Conservation (phyloP, 1,140 invertebrate genomes). For the Homalodisca vitripennis region DNA sequence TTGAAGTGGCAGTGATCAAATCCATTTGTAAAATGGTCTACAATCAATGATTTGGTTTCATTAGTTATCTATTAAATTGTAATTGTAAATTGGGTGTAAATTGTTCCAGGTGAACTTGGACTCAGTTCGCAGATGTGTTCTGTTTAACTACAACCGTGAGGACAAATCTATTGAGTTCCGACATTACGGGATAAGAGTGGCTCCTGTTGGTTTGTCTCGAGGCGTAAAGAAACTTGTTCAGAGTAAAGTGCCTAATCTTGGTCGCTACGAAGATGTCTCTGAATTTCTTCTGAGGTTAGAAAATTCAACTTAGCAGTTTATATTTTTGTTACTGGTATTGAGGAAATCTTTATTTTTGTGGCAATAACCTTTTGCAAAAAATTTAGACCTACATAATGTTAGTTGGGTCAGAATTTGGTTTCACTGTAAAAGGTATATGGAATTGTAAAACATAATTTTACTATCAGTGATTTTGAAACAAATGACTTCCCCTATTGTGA, state of each 20-base stretch:
- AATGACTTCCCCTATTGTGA: no score
- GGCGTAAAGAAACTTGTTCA: constrained; percentile 93
- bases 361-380: neutral
- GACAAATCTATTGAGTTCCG: constrained; percentile 89
- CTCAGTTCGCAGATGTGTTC: constrained; percentile 83
- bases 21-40: no score
- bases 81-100: no score
- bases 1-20: no score
- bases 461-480: no score
- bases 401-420: no score
- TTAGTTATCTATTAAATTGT: constrained; percentile 34
- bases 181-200: constrained; percentile 84
- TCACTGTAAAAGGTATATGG: no score
- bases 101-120: constrained; percentile 83
- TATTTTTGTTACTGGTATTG: no score
- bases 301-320: constrained; percentile 19
- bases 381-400: no score
- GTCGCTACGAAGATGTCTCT: constrained; percentile 81
- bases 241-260: constrained; percentile 88
- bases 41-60: constrained; percentile 19
- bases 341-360: constrained; percentile 21
- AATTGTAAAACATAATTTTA: no score
- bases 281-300: constrained; percentile 85
- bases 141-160: constrained; percentile 87
- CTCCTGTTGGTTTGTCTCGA: constrained; percentile 86